Base-by-base conservation (phyloP, 2,113 vertebrate species). In the Nymphicus hollandicus region DNA sequence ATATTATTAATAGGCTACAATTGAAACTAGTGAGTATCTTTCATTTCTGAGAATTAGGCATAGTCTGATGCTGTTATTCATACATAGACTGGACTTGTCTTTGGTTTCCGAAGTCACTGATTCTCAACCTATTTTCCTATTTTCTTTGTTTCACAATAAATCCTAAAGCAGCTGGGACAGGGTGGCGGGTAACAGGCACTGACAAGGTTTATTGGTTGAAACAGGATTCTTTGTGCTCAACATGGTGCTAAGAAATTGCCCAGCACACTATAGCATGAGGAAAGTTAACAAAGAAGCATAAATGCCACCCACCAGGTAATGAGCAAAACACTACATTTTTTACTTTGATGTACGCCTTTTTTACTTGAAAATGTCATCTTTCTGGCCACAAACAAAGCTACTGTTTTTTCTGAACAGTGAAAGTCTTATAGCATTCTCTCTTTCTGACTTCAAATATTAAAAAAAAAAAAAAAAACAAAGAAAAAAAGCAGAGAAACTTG, bases 281-380 rank as follows among this genome's bases (percentile, higher is more conserved):
- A 63, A 92, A 64, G 53, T 85, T 91, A 95, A 91, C 73, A 87
- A 92, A 89, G 65, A 68, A 52, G 3, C 7, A 15, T 65, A 85
- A 56, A 43, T 23, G 52, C 49, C 89, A 56, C 72, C 56, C n/a
- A 69, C 52, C 37, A 81, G 56, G 65, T 83, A 91, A 93, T 52
- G 71, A 64, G 33, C 29, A 85, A 91, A 89, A 71, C 25, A 73
- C 11, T 14, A 39, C 14, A 35, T 84, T 91, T 94, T 93, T 91
- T 91, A 86, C 81, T 95, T 92, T 96, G 84, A 81, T 78, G 35
- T 46, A 83, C 86, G 33, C 27, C 39, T 95, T 91, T 94, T 64
- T 92, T 72, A 91, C 68, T 92, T 91, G 70, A 78, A 56, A 85
- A 33, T 77, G 37, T 83, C 58, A 92, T 87, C 92, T 93, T 37